Percentiles rank a stretch among this genome's conserved stretches.
Conservation (phyloP, 2,113 vertebrate species). For the Psittacula cyanocephala region DNA sequence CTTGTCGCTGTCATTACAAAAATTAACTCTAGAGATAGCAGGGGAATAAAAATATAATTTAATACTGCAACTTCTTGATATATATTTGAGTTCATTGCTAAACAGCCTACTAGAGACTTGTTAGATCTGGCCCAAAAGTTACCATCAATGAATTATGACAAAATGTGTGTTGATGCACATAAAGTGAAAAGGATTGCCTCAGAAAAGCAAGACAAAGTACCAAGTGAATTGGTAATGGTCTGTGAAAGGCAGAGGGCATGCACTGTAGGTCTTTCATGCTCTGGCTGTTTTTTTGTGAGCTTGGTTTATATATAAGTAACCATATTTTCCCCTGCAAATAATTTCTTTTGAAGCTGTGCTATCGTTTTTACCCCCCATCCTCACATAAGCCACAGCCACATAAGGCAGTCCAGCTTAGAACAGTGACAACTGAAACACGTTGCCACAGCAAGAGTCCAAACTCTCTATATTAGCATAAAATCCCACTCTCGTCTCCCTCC, state of each 20-base stretch:
- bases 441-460: conserved; percentile 8
- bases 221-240: conserved; percentile 54
- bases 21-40: neutral
- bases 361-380: neutral
- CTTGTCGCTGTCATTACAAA: neutral
- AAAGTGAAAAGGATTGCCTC: conserved; percentile 35
- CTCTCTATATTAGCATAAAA: neutral
- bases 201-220: conserved; percentile 57
- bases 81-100: neutral
- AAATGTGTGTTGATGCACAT: conserved; percentile 4
- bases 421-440: neutral
- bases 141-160: conserved; percentile 23
- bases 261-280: conserved; percentile 61
- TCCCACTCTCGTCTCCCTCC: neutral
- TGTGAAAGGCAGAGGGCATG: conserved; percentile 55
- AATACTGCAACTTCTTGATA: neutral
- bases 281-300: conserved; percentile 55
- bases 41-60: neutral
- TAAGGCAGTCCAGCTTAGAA: neutral
- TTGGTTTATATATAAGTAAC: conserved; percentile 59
- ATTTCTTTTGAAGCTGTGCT: neutral
- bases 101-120: neutral
- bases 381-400: neutral
- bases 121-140: neutral
- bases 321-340: conserved; percentile 34